Conservation (phyloP, 2,888 invertebrate genomes). For the Agriopis leucophaearia region DNA sequence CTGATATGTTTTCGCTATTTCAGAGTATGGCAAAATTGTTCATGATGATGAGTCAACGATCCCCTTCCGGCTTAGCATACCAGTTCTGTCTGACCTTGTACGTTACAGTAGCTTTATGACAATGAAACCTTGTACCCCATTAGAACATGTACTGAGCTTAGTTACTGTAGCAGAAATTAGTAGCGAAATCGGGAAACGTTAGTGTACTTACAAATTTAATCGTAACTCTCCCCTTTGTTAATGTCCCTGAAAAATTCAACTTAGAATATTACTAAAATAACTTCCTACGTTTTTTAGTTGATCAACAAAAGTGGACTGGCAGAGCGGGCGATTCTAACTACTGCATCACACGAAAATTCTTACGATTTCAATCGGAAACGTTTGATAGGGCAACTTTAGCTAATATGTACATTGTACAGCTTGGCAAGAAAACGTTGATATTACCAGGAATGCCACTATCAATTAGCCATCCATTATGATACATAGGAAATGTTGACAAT, state of each 20-base stretch:
- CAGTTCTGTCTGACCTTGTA: slow-evolving; percentile 3
- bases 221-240: slow-evolving; percentile 32
- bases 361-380: background rate
- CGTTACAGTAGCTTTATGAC: slow-evolving; percentile 16
- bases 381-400: background rate
- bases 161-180: slow-evolving; percentile 23
- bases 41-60: background rate
- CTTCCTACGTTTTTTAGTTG: slow-evolving; percentile 24
- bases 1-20: too few relatives aligned
- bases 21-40: too few relatives aligned
- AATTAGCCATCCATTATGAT: too few relatives aligned
- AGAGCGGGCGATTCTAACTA: slow-evolving; percentile 24
- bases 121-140: slow-evolving; percentile 23
- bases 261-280: slow-evolving; percentile 5
- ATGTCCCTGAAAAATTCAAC: slow-evolving; percentile 45
- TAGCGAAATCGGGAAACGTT: slow-evolving; percentile 27
- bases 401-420: background rate
- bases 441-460: too few relatives aligned
- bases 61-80: background rate
- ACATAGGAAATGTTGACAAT: too few relatives aligned
- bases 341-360: slow-evolving; percentile 15
- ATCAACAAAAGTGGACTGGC: slow-evolving; percentile 44
- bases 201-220: slow-evolving; percentile 46
- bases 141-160: slow-evolving; percentile 20
- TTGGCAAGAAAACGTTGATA: background rate